Base-by-base conservation (phyloP, 2,888 invertebrate species). In the Iphiclides podalirius region DNA sequence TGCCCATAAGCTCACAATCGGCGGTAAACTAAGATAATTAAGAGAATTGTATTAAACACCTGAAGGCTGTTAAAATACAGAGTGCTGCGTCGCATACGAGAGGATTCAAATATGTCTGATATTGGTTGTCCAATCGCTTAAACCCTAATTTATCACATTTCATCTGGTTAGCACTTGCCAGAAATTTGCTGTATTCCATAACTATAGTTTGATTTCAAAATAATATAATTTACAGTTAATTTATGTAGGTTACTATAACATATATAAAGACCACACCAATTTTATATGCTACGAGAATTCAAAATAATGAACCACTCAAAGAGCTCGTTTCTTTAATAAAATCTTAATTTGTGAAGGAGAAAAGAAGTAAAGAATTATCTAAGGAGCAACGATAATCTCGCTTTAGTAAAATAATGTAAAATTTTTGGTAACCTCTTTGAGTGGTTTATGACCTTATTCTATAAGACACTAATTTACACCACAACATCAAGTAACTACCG, bases 401-500 rank as follows among this genome's bases (percentile, higher is more conserved):
- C n/a, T n/a, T n/a, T n/a, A n/a, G n/a, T n/a, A n/a, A n/a, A n/a
- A n/a, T n/a, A n/a, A n/a, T n/a, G n/a, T n/a, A n/a, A n/a, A n/a
- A n/a, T n/a, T 40, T 42, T 44, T 38, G 48, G 33, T 56, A 70
- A 74, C 75, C 72, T 72, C 76, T 78, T 77, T 75, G 79, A 81
- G 77, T 79, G 79, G 73, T 78, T 70, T 63, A 70, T 64, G 60
- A 70, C 70, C 80, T 81, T 84, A 79, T 67, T 61, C 77, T 81
- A 86, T 87, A 88, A 88, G 87, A 88, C 88, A 88, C 88, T 87
- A 87, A 80, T 81, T 79, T 85, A 90, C 89, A 79, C 87, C 89
- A 90, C 89, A 89, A 90, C 89, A 90, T 86, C 89, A 82, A 89
- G 74, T 89, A 86, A 87, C 88, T 88, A 85, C 88, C 75, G 88